Conservation (phyloP, 2,113 vertebrate genomes). For the Hassar affinis region DNA sequence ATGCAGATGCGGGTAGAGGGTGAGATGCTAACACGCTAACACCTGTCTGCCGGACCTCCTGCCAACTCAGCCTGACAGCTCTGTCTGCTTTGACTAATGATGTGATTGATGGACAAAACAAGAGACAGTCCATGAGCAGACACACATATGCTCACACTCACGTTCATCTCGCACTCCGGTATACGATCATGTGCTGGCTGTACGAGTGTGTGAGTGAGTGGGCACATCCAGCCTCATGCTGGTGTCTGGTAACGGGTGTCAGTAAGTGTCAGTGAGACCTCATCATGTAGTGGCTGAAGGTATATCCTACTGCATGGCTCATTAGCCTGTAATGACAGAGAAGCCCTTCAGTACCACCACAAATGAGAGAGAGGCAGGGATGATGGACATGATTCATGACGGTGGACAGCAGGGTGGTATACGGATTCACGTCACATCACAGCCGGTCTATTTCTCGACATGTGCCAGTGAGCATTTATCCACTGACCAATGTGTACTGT, state of each 20-base stretch:
- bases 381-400: constrained; percentile 80
- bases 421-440: constrained; percentile 76
- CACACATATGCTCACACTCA: constrained; percentile 64
- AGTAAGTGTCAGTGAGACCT: constrained; percentile 82
- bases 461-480: constrained; percentile 16
- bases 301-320: constrained; percentile 89
- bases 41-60: constrained; percentile 82
- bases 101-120: constrained; percentile 92
- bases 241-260: constrained; percentile 74
- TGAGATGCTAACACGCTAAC: constrained; percentile 76
- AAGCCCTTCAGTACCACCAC: constrained; percentile 43
- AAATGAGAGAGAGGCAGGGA: constrained; percentile 64
- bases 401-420: constrained; percentile 85
- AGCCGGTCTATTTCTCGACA: constrained; percentile 42
- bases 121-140: constrained; percentile 68
- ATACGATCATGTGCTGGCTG: constrained; percentile 44
- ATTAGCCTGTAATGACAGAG: constrained; percentile 91
- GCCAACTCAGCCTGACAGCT: constrained; percentile 81
- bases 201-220: constrained; percentile 6
- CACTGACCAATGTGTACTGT: constrained; percentile 12
- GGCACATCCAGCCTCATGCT: constrained; percentile 60
- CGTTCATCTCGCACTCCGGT: constrained; percentile 69
- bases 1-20: constrained; percentile 72
- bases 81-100: constrained; percentile 92
- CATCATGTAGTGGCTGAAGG: constrained; percentile 88